phyloP scores from a whole-genome alignment of 2,797 vertebrate species.

The Eulemur rubriventer region DNA sequence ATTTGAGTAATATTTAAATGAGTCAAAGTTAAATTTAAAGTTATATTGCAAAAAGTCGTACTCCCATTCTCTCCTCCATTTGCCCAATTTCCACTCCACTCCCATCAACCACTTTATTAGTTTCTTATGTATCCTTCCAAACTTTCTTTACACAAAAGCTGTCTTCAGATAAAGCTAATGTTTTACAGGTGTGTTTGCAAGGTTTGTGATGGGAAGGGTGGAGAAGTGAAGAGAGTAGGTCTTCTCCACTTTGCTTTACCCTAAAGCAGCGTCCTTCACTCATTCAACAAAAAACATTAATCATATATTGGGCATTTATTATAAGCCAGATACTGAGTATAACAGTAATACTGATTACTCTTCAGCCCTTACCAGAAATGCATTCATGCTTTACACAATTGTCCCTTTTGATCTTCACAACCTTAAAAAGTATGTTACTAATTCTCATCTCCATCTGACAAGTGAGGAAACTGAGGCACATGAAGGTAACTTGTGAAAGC shows the following conservation, averaged over 20 bases:
- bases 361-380: slow-evolving; percentile 25
- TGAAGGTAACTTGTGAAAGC: slow-evolving; percentile 31
- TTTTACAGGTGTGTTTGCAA: slow-evolving; percentile 36
- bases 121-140: neutral
- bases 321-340: neutral
- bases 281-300: neutral
- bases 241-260: neutral
- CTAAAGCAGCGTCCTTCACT: neutral
- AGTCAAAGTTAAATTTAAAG: slow-evolving; percentile 4
- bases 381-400: neutral
- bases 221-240: neutral
- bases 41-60: neutral
- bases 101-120: slow-evolving; percentile 22
- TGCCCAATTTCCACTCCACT: neutral
- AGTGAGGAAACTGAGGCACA: slow-evolving; percentile 37
- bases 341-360: neutral
- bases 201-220: neutral
- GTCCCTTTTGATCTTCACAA: slow-evolving; percentile 11
- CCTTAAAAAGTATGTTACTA: slow-evolving; percentile 1
- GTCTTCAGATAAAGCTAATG: slow-evolving; percentile 40
- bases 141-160: slow-evolving; percentile 20
- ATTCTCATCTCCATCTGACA: slow-evolving; percentile 30
- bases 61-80: neutral
- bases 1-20: neutral
- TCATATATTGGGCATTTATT: neutral